A percentile compares a stretch with the other conserved stretches of the same genome.
These are phyloP conservation scores for Aromia moschata DNA, from an alignment of 2,888 invertebrate species.

Conservation along the genomic window DNA sequence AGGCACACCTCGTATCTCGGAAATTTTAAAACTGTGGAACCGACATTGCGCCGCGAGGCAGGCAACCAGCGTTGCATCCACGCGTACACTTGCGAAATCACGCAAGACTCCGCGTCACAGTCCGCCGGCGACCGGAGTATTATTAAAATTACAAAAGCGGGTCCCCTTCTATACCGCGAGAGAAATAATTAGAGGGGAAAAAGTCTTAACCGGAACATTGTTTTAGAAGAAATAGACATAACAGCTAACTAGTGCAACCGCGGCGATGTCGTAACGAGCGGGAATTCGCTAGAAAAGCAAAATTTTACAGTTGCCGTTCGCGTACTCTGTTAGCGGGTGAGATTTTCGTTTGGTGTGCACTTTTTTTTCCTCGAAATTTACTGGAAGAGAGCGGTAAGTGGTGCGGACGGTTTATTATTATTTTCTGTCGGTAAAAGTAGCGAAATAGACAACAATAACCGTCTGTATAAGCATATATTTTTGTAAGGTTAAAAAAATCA, in stretches of 20 bases:
- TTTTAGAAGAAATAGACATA: constrained; percentile 25
- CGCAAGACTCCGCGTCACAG: constrained; percentile 22
- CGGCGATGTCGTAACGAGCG: constrained; percentile 15
- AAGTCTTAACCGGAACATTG: constrained; percentile 28
- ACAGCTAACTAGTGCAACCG: constrained; percentile 16
- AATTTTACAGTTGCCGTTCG: constrained; percentile 18
- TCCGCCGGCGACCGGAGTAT: constrained; percentile 8
- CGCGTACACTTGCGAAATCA: constrained; percentile 29
- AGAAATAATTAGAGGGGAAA: constrained; percentile 31
- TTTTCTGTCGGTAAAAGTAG: no score
- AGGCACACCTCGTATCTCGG: no score
- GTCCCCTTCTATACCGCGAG: constrained; percentile 16
- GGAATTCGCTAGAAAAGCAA: constrained; percentile 8
- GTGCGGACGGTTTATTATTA: not conserved
- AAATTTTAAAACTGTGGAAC: no score
- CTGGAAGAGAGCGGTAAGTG: constrained; percentile 10
- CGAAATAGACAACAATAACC: no score
- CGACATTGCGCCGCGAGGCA: no score
- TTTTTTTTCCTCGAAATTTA: constrained; percentile 8
- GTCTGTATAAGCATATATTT: no score
- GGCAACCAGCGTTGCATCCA: constrained; percentile 27
- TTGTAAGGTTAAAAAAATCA: not conserved
- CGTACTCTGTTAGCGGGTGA: constrained; percentile 11
- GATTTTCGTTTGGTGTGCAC: constrained; percentile 20
- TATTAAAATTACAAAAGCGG: constrained; percentile 17